phyloP scores from a whole-genome alignment of 2,888 invertebrate genomes.

The Biston stratarius region DNA sequence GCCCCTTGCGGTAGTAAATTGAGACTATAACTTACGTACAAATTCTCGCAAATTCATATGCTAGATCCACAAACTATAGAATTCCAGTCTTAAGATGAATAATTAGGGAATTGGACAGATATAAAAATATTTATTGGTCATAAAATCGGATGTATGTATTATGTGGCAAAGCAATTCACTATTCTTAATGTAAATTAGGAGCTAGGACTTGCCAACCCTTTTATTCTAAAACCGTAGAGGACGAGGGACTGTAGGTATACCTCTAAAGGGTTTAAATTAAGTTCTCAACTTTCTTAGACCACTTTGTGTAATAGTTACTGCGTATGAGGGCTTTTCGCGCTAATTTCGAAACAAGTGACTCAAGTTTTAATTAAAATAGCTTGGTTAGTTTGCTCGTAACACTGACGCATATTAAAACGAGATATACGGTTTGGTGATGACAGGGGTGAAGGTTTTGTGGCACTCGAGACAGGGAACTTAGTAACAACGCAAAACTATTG shows the following conservation, averaged over 20 bases:
- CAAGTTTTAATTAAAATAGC: constrained; percentile 68
- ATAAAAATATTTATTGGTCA: no score
- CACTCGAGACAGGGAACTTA: constrained; percentile 20
- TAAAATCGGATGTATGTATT: no score
- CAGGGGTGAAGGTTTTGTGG: constrained; percentile 34
- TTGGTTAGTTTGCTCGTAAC: constrained; percentile 52
- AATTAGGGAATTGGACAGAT: no score
- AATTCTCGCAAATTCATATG: no score
- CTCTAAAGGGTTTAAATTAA: constrained; percentile 60
- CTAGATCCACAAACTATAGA: no score
- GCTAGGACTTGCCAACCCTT: not conserved
- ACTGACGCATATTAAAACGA: constrained; percentile 40
- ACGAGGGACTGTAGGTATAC: constrained; percentile 40
- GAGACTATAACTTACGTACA: no score
- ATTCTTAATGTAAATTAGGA: not conserved
- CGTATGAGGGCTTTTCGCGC: constrained; percentile 49
- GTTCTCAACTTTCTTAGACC: constrained; percentile 60
- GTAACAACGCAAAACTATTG: not conserved
- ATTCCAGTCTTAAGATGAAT: no score
- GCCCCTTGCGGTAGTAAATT: no score
- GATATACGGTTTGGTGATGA: constrained; percentile 44
- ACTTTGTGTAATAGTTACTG: constrained; percentile 53
- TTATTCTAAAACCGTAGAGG: not conserved
- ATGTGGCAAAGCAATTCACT: no score
- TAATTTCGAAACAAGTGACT: constrained; percentile 60